Base-by-base conservation (phyloP, 2,888 invertebrate species). In the Pterostichus madidus region DNA sequence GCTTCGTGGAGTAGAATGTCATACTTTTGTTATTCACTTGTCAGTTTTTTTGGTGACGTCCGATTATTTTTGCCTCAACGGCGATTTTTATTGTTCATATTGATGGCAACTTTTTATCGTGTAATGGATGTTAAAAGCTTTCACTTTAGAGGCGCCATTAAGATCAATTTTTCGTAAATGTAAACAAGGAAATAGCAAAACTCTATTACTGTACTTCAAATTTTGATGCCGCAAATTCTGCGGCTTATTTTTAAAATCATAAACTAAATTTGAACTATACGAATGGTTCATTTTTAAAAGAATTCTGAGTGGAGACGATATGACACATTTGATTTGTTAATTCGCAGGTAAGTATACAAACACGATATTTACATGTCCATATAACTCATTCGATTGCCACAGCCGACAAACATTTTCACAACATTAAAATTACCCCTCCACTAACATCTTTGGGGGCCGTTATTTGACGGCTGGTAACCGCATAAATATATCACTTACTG, bases 61-160 rank as follows among this genome's bases (percentile, higher is more conserved):
- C 44, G 39, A 71, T 71, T 71, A 71, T 71, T 71, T 71, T 71
- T 71, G 68, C 17, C 44, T 44, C 44, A 35, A 35, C 35, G 39
- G 15, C 64, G 64, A 13, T 35, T 64, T 64, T 64, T 64, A 64
- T 64, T 64, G 59, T 64, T 64, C 13, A 32, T 35, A 35, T 64
- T 64, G 64, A 64, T 64, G 64, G 59, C 31, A 31, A 59, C 13
- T 64, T 32, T 76, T 59, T 77, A 59, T 24, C 35, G 39, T 17
- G 39, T 79, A 79, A 79, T 79, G 79, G 79, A 32, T 61, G 44
- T 64, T 79, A 79, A 79, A 79, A 79, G 79, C 78, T 78, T 78
- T 78, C 78, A 78, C 59, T 78, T 78, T 78, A 17, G 59, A 44
- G 35, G 44, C 24, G 46, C 79, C 49, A 79, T 79, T 79, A 79